Evolutionary conservation across 2,113 vertebrate genomes (phyloP).

Genomic region (Neomonachus schauinslandi): DNA sequence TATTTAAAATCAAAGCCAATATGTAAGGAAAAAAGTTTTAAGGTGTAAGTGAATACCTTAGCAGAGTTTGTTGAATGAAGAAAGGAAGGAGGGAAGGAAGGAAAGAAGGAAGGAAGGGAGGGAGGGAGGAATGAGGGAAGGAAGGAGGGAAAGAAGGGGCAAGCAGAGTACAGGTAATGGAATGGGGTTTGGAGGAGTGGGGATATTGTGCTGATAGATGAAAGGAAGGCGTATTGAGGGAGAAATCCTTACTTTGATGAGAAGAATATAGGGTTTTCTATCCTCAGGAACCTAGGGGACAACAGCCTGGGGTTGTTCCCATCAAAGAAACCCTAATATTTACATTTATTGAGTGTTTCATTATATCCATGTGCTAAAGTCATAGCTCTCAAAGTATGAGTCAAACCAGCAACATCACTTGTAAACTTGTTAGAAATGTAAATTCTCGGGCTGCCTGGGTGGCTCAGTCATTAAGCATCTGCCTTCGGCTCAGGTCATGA

Average conservation of each 20-base stretch:
- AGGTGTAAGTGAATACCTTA: neutral
- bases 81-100: neutral
- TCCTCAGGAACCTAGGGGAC: neutral
- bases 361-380: neutral
- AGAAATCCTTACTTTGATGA: neutral
- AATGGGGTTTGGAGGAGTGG: neutral
- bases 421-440: neutral
- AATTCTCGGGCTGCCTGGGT: neutral
- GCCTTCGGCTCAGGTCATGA: too few relatives aligned
- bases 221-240: neutral
- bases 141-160: too few relatives aligned
- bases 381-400: neutral
- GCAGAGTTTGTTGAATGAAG: neutral
- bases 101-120: neutral
- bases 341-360: neutral
- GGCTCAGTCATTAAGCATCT: too few relatives aligned
- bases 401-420: neutral
- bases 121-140: neutral
- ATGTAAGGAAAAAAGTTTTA: neutral
- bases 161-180: neutral
- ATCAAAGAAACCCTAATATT: neutral
- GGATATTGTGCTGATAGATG: neutral
- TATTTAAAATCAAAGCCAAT: slow-evolving; percentile 25
- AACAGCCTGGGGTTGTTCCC: neutral
- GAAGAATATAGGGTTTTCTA: neutral